These are phyloP conservation scores for Acleris emargana DNA, from an alignment of 2,888 invertebrate species.

Conservation along the genomic window DNA sequence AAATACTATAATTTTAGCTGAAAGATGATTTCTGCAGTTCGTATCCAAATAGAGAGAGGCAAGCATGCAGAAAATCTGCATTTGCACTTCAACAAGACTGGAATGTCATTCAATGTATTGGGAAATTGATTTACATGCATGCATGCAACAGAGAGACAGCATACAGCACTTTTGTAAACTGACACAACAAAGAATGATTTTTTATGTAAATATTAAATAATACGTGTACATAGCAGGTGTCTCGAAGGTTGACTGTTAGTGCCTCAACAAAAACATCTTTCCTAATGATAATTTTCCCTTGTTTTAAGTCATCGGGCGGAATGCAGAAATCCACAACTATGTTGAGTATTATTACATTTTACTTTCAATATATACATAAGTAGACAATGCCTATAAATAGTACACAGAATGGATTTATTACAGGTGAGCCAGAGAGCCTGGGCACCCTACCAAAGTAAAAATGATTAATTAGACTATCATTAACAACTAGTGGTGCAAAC, in stretches of 20 bases:
- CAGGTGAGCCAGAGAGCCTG: conserved; percentile 67
- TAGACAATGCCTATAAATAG: conserved; percentile 73
- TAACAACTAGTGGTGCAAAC: conserved; percentile 76
- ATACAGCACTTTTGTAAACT: conserved; percentile 50
- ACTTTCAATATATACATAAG: conserved; percentile 80
- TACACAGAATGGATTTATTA: conserved; percentile 71
- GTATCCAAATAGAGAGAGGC: conserved; percentile 46
- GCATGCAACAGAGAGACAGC: conserved; percentile 53
- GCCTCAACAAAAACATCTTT: conserved; percentile 66
- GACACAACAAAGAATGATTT: conserved; percentile 58
- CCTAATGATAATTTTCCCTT: conserved; percentile 73
- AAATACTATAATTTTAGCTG: conserved; percentile 3
- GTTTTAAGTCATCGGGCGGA: conserved; percentile 84
- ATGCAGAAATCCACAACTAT: conserved; percentile 85
- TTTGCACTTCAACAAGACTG: conserved; percentile 80
- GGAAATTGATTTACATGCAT: conserved; percentile 68
- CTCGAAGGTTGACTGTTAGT: conserved; percentile 54
- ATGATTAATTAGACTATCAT: conserved; percentile 61
- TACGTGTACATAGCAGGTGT: conserved; percentile 61
- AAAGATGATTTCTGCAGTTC: conserved; percentile 14
- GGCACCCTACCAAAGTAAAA: conserved; percentile 60
- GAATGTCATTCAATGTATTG: conserved; percentile 80
- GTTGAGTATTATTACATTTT: conserved; percentile 77
- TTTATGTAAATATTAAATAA: conserved; percentile 49
- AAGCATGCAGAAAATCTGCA: conserved; percentile 55